These are phyloP conservation scores for Meloe dianella DNA, from an alignment of 2,888 invertebrate species.

Conservation along the genomic window DNA sequence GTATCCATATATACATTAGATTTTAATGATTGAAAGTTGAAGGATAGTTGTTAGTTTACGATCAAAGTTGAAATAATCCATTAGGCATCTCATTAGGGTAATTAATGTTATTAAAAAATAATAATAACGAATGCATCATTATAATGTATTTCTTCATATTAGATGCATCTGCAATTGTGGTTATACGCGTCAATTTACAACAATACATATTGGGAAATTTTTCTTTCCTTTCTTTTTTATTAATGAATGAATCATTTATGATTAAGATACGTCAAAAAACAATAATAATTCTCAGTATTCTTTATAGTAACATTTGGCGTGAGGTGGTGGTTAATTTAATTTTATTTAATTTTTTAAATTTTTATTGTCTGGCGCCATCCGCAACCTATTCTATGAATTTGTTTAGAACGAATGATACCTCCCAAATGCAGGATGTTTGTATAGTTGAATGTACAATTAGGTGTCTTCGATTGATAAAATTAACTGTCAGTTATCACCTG, in stretches of 20 bases:
- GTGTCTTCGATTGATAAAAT: neutral
- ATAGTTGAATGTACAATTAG: neutral
- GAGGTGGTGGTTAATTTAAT: neutral
- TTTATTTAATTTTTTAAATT: too few species aligned
- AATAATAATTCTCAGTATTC: slow-evolving; percentile 1
- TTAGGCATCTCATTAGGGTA: too few species aligned
- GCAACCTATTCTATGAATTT: neutral
- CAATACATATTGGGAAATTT: neutral
- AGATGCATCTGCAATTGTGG: neutral
- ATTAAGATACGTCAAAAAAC: neutral
- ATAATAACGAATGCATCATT: too few species aligned
- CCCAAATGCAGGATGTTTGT: slow-evolving; percentile 2
- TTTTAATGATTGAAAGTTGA: neutral
- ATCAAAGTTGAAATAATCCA: neutral
- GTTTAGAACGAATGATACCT: neutral
- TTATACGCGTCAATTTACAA: neutral
- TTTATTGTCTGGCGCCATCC: slow-evolving; percentile 9
- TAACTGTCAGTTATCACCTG: neutral
- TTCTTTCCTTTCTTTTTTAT: neutral
- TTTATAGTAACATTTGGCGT: neutral
- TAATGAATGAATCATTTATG: neutral
- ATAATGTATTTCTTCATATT: neutral
- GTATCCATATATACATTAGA: too few species aligned
- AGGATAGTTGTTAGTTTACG: neutral
- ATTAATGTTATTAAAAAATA: too few species aligned